Evolutionary conservation across 2,888 invertebrate genomes (phyloP), one percentile per base, ranked within the genome.

Genomic region (Tortricodes alternella): DNA sequence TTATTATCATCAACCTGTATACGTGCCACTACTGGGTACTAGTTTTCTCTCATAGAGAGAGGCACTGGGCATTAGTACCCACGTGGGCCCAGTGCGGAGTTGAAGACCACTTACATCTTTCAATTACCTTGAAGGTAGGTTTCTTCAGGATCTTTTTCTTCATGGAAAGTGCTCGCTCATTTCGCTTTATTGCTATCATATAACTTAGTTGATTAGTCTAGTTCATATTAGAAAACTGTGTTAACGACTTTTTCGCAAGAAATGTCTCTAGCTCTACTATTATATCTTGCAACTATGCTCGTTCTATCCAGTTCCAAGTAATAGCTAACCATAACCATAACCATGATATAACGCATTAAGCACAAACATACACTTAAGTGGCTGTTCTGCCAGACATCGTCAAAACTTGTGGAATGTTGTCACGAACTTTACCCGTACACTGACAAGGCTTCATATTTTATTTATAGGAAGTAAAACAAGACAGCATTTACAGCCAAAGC

Each of bases 401-500:
- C 43, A 23, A 38, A 37, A 53, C 32, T 38, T 13, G 29, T 13
- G n/a, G 9, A 5, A 39, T 23, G 21, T 16, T 23, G 38, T 44
- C 44, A 18, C 18, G 11, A 44, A 29, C 29, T 44, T 44, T 7
- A 8, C 35, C 13, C 34, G 3, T 2, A 2, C 4, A 18, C n/a
- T 5, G 0, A n/a, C 27, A 27, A 6, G 11, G 18, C 44, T 38
- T 18, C 44, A 44, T 53, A 53, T 53, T 53, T 53, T 53, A 53
- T 46, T 53, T 53, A 39, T 13, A 39, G 44, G 44, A 44, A 29
- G 46, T 46, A 46, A 53, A 53, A 46, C 46, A 39, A 32, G 38
- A 46, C 41, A 9, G 8, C 41, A 41, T 52, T 37, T 38, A 19
- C 46, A 23, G 46, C 44, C 46, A 32, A 38, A 39, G 46, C 16